Conservation (phyloP, 1,140 invertebrate genomes). For the Calliphora vicina region DNA sequence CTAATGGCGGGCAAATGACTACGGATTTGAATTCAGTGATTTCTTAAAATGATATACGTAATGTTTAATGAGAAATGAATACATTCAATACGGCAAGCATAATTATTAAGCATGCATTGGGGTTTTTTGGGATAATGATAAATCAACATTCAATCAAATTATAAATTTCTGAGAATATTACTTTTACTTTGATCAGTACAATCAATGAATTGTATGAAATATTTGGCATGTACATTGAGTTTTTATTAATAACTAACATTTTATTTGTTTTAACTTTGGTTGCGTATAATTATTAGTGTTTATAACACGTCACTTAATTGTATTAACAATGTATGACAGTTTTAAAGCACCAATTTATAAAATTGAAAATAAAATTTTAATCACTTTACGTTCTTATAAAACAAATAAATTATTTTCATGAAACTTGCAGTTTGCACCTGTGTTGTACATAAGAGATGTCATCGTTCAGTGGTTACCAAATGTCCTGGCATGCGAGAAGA, state of each 20-base stretch:
- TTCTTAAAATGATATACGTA: no score
- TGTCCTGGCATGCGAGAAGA: conserved; percentile 95
- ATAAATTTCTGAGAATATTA: no score
- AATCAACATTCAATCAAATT: no score
- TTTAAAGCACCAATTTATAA: not conserved
- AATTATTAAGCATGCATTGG: no score
- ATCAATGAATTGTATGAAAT: no score
- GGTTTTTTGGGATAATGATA: no score
- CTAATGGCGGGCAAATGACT: no score
- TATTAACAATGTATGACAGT: not conserved
- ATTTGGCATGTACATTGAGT: no score
- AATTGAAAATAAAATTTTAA: not conserved
- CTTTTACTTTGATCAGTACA: no score
- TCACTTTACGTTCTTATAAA: not conserved
- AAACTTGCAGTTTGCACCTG: conserved; percentile 78
- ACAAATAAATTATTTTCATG: conserved; percentile 11
- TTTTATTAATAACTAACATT: not conserved
- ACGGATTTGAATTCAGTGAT: no score
- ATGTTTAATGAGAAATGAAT: no score
- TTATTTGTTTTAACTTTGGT: not conserved
- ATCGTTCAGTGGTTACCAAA: conserved; percentile 91
- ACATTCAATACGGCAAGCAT: no score
- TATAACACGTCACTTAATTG: not conserved
- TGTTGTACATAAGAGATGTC: conserved; percentile 97
- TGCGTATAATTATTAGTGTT: not conserved